Base-by-base conservation (phyloP, 2,888 invertebrate species). In the Mimas tiliae region DNA sequence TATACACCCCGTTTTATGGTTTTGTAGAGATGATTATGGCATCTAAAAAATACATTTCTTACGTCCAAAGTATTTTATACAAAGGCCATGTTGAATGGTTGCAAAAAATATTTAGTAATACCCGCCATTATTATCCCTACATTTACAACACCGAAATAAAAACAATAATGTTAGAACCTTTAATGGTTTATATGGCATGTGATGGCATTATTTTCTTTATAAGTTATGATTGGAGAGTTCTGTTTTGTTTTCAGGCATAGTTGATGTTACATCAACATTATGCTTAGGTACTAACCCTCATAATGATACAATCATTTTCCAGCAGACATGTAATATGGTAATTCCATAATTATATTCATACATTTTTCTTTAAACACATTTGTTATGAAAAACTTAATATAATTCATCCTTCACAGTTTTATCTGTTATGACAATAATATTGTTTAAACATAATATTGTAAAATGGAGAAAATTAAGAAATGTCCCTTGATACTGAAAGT, bases 351-450 rank as follows among this genome's bases (percentile, higher is more conserved):
- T 34, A 53, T 55, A 38, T 38, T 55, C 53, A 53, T 53, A 55
- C 55, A 55, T 55, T 55, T 55, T 16, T 34, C 8, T 38, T 38
- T 38, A 12, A n/a, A 52, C 12, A 38, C n/a, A 38, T 53, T 45
- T 52, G 53, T 65, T 48, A 47, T 47, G 33, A 6, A 11, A 64
- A 55, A 42, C 34, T n/a, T n/a, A n/a, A 55, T 21, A 8, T 51
- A 19, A 45, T 62, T 62, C 65, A 62, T 45, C 38, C 73, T 75
- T 69, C 74, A 76, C 74, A 67, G 76, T 63, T 74, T 69, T 69
- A 74, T 79, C 75, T 85, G 74, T 80, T 78, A 78, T 83, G 86
- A 86, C 85, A 86, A 86, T 86, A 84, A 83, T 74, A 74, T 77
- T 70, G 72, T 77, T 79, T 77, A 76, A 77, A 62, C 68, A 66